Percentiles rank a stretch among this genome's conserved stretches.
phyloP scores from a whole-genome alignment of 2,888 invertebrate genomes.

The Cryptops parisi region DNA sequence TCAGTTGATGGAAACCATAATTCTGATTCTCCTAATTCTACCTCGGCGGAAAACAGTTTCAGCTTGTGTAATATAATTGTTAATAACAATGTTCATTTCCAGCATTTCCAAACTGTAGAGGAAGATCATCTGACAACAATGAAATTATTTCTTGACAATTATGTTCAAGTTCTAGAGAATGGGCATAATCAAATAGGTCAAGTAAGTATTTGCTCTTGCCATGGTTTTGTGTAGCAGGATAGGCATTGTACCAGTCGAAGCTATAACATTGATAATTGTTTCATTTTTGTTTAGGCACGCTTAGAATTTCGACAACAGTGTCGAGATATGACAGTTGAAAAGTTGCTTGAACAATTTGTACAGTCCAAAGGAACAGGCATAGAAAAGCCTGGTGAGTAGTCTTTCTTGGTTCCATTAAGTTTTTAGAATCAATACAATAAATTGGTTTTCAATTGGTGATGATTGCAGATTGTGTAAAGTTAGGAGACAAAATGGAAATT shows the following conservation, averaged over 20 bases:
- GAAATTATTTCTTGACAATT: constrained; percentile 84
- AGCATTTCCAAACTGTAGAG: constrained; percentile 89
- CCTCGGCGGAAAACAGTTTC: too few relatives aligned
- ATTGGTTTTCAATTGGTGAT: too few relatives aligned
- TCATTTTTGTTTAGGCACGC: constrained; percentile 47
- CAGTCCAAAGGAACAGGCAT: constrained; percentile 82
- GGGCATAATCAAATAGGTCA: constrained; percentile 83
- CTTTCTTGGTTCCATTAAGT: background rate
- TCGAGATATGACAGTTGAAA: constrained; percentile 79
- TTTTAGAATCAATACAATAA: too few relatives aligned
- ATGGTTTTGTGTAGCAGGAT: too few relatives aligned
- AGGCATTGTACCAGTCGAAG: too few relatives aligned
- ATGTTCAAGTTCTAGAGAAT: constrained; percentile 70
- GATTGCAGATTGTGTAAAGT: too few relatives aligned
- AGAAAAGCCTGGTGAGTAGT: constrained; percentile 69
- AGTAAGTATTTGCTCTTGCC: constrained; percentile 33
- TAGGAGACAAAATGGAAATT: too few relatives aligned
- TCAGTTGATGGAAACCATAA: too few relatives aligned
- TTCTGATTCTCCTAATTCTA: too few relatives aligned
- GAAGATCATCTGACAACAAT: constrained; percentile 83
- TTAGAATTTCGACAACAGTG: constrained; percentile 84
- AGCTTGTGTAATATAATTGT: too few relatives aligned
- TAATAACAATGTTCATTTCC: constrained; percentile 20
- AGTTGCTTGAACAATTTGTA: constrained; percentile 80
- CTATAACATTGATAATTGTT: too few relatives aligned